Evolutionary conservation across 2,888 invertebrate species (phyloP).

Genomic region (Hedychridium roseum): DNA sequence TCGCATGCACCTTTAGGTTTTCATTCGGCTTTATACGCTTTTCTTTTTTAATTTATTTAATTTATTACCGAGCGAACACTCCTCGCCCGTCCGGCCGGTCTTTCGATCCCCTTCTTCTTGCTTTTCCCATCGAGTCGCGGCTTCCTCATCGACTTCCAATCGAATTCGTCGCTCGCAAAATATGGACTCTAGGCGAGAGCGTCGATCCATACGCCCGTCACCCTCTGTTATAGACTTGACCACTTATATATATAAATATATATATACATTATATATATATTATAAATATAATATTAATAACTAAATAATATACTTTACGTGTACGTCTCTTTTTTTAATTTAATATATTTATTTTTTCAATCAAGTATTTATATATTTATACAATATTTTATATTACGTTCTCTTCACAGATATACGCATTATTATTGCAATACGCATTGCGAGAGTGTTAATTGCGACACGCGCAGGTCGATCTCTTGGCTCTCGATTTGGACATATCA

Average conservation of each 20-base stretch:
- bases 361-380: slow-evolving; percentile 63
- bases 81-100: too few relatives aligned
- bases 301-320: slow-evolving; percentile 57
- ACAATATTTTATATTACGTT: slow-evolving; percentile 63
- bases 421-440: slow-evolving; percentile 29
- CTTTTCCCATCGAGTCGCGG: slow-evolving; percentile 1
- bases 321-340: slow-evolving; percentile 61
- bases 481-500: too few relatives aligned
- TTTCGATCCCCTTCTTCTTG: too few relatives aligned
- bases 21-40: too few relatives aligned
- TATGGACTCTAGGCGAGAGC: background rate
- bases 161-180: background rate
- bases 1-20: too few relatives aligned
- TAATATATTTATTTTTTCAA: slow-evolving; percentile 64
- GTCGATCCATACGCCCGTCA: too few relatives aligned
- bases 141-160: background rate
- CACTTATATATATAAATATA: slow-evolving; percentile 30
- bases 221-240: slow-evolving; percentile 57
- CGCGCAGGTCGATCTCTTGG: slow-evolving; percentile 60
- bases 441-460: slow-evolving; percentile 21
- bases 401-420: slow-evolving; percentile 48
- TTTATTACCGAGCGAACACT: too few relatives aligned
- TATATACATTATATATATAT: slow-evolving; percentile 19
- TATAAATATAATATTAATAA: slow-evolving; percentile 48
- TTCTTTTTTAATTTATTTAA: too few relatives aligned